These are phyloP conservation scores for Sylvietta virens DNA, from an alignment of 2,113 vertebrate genomes.

Conservation along the genomic window DNA sequence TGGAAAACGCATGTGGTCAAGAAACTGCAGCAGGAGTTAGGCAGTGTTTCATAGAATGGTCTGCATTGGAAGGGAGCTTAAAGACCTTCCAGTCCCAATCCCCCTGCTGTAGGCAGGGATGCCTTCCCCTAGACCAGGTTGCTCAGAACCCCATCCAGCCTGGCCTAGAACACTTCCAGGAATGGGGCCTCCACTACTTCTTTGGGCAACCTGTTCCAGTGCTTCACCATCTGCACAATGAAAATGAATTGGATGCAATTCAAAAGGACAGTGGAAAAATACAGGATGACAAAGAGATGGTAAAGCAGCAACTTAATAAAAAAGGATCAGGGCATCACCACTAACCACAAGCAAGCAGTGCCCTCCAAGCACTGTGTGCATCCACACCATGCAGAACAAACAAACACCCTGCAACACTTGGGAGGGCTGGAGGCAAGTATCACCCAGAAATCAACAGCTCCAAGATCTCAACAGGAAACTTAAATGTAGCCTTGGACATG, in stretches of 20 bases:
- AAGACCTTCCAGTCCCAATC: background rate
- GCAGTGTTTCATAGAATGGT: background rate
- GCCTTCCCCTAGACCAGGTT: background rate
- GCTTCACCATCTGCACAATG: background rate
- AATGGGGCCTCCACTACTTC: background rate
- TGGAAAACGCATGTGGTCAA: background rate
- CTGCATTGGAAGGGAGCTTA: background rate
- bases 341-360: background rate
- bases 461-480: background rate
- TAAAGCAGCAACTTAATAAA: background rate
- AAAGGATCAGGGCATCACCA: background rate
- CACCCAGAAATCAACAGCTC: background rate
- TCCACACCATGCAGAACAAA: background rate
- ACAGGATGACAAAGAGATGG: background rate
- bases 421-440: background rate
- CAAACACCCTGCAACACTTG: background rate
- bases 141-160: background rate
- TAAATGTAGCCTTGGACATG: background rate
- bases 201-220: background rate
- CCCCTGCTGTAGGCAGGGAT: background rate
- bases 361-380: accelerated
- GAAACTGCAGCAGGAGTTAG: background rate
- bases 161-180: background rate
- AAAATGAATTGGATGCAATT: slow-evolving; percentile 5
- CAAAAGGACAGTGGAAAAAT: slow-evolving; percentile 15